These are phyloP conservation scores for Morus bassanus DNA, from an alignment of 2,797 vertebrate species.

Conservation along the genomic window DNA sequence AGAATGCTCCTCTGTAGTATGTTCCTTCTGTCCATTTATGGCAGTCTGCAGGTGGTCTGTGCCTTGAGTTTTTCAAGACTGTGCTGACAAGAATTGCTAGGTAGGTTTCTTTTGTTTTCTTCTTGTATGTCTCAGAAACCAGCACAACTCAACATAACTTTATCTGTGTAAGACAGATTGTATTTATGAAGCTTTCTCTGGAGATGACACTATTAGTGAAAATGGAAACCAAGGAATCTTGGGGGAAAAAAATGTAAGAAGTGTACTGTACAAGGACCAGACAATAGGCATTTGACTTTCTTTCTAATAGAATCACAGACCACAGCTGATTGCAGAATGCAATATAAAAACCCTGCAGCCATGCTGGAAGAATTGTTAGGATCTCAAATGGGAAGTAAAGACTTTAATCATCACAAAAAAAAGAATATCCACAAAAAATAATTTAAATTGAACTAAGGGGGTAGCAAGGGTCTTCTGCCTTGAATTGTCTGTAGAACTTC, in stretches of 20 bases:
- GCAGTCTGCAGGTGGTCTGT: background rate
- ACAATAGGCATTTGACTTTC: conserved; percentile 9
- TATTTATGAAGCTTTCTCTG: background rate
- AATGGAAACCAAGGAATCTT: background rate
- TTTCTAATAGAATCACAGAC: background rate
- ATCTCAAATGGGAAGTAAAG: background rate
- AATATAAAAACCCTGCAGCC: background rate
- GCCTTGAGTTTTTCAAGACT: background rate
- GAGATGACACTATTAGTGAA: conserved; percentile 16
- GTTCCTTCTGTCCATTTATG: background rate
- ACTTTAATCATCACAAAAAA: background rate
- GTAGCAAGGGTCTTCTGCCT: background rate
- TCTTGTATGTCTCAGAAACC: background rate
- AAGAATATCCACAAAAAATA: background rate
- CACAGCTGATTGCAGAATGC: background rate
- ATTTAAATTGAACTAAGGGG: background rate
- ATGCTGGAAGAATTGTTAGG: conserved; percentile 2
- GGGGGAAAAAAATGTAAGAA: background rate
- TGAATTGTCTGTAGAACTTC: background rate
- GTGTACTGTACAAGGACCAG: background rate
- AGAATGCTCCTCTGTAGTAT: background rate
- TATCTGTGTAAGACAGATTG: background rate
- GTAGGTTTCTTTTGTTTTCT: background rate
- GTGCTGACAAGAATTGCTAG: background rate
- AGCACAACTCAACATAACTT: background rate